phyloP scores from a whole-genome alignment of 2,797 vertebrate genomes.

The Limosa lapponica region DNA sequence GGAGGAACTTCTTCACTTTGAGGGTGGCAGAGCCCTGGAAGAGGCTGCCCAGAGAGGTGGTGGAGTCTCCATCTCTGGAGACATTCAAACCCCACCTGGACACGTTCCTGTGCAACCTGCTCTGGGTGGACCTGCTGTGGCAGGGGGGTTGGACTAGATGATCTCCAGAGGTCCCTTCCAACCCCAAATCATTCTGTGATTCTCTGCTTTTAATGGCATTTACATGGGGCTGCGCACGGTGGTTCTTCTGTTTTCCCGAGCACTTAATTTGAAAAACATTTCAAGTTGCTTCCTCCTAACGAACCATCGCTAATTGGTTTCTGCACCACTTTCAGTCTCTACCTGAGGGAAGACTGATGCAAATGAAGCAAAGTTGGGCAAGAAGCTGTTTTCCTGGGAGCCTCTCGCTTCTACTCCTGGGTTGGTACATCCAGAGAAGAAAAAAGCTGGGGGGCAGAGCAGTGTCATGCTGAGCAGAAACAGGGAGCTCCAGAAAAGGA shows the following conservation, averaged over 20 bases:
- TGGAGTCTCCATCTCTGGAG: too few relatives aligned
- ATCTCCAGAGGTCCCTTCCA: too few relatives aligned
- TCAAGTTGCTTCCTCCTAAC: background rate
- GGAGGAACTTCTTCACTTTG: too few relatives aligned
- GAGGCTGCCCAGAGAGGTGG: too few relatives aligned
- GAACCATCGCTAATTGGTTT: background rate
- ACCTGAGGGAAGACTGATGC: background rate
- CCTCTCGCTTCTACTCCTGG: background rate
- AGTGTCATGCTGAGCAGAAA: background rate
- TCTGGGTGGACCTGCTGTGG: too few relatives aligned
- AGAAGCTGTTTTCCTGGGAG: background rate
- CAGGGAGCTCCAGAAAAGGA: background rate
- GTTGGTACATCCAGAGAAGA: background rate
- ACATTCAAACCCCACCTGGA: too few relatives aligned
- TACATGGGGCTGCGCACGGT: rapidly evolving
- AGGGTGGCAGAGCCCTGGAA: too few relatives aligned
- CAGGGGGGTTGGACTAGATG: too few relatives aligned
- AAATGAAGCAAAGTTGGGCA: background rate
- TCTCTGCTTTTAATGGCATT: background rate
- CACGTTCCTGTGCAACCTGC: too few relatives aligned
- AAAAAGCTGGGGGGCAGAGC: background rate
- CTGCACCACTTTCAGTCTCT: background rate
- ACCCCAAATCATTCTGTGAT: too few relatives aligned
- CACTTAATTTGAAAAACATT: background rate
- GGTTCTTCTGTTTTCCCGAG: background rate